These are phyloP conservation scores for Pherbina coryleti DNA, from an alignment of 2,888 invertebrate species.

Conservation along the genomic window DNA sequence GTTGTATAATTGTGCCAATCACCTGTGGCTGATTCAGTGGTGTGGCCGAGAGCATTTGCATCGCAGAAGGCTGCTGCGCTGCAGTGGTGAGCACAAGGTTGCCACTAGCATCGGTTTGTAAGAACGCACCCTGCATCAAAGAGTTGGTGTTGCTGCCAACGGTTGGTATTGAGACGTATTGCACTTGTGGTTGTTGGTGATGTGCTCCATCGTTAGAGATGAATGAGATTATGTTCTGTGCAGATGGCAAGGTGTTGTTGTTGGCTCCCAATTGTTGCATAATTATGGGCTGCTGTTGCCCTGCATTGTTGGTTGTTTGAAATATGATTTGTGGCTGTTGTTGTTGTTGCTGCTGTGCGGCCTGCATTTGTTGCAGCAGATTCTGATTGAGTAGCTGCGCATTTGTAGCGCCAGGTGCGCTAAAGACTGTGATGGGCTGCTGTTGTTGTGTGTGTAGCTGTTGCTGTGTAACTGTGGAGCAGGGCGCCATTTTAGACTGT, in stretches of 20 bases:
- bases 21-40: slow-evolving; percentile 74
- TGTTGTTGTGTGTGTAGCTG: slow-evolving; percentile 48
- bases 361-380: slow-evolving; percentile 49
- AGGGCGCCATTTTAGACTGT: slow-evolving; percentile 56
- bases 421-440: slow-evolving; percentile 55
- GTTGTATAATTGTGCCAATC: slow-evolving; percentile 74
- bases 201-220: slow-evolving; percentile 64
- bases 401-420: slow-evolving; percentile 30
- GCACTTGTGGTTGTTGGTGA: slow-evolving; percentile 77
- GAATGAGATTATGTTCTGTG: slow-evolving; percentile 71
- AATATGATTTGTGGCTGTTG: slow-evolving; percentile 56
- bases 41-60: slow-evolving; percentile 74
- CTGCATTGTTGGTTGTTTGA: slow-evolving; percentile 52
- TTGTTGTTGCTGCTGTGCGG: slow-evolving; percentile 35
- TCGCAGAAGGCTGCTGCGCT: slow-evolving; percentile 67
- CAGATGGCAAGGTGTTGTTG: slow-evolving; percentile 59
- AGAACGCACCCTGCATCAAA: slow-evolving; percentile 72
- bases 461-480: slow-evolving; percentile 44
- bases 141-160: slow-evolving; percentile 71
- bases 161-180: slow-evolving; percentile 78
- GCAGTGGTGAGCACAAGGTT: slow-evolving; percentile 74
- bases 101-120: slow-evolving; percentile 75
- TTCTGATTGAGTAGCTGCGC: slow-evolving; percentile 50
- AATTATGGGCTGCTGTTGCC: slow-evolving; percentile 53
- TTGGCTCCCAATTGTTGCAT: slow-evolving; percentile 67